These are phyloP conservation scores for Anguilla obscura DNA, from an alignment of 2,797 vertebrate genomes.

Conservation along the genomic window DNA sequence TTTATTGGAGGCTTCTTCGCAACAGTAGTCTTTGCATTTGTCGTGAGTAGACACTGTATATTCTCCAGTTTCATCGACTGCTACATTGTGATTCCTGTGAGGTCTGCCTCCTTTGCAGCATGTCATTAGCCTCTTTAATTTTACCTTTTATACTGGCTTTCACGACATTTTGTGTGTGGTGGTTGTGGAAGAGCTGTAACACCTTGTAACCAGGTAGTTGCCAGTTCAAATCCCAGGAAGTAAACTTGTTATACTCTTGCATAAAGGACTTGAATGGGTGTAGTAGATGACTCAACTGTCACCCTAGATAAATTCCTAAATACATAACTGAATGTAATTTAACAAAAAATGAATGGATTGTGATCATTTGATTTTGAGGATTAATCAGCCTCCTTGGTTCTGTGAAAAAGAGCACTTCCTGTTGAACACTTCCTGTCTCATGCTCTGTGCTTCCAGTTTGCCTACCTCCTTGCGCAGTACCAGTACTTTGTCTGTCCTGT, in stretches of 20 bases:
- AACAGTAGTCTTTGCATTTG: conserved; percentile 91
- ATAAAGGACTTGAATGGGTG: background rate
- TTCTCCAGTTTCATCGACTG: background rate
- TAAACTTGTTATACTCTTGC: background rate
- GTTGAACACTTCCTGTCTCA: background rate
- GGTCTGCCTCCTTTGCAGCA: background rate
- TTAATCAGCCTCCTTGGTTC: background rate
- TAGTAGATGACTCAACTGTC: background rate
- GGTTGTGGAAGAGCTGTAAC: background rate
- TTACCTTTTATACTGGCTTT: background rate
- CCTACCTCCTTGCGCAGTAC: conserved; percentile 86
- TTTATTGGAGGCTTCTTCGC: conserved; percentile 97
- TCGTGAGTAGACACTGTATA: conserved; percentile 78
- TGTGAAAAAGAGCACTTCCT: background rate
- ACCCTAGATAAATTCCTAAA: background rate
- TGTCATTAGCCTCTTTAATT: background rate
- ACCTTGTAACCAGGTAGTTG: background rate
- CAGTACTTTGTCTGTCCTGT: conserved; percentile 95
- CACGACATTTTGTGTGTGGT: background rate
- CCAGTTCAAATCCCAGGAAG: background rate
- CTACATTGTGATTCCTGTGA: background rate
- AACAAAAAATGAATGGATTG: background rate
- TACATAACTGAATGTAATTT: background rate
- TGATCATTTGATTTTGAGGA: background rate
- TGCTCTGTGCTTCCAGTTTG: conserved; percentile 69